Base-by-base conservation (phyloP, 2,113 vertebrate genomes). In the Pithys albifrons region DNA sequence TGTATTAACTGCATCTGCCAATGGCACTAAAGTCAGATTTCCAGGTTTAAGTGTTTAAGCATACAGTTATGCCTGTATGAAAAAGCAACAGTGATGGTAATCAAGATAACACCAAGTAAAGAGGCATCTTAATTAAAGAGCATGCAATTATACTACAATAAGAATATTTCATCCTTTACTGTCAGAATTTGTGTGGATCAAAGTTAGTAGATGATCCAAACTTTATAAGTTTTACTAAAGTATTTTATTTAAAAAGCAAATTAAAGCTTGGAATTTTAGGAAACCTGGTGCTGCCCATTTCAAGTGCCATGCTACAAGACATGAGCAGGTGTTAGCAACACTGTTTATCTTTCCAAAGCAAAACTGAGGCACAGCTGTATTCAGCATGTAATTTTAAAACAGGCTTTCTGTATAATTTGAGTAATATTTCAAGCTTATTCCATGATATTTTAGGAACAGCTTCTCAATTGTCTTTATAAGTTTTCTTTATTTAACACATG, bases 241-340 rank as follows among this genome's bases (percentile, higher is more conserved):
- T 1, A 0, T 95, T 91, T 85, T 43, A 79, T 73, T 88, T n/a
- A 77, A 57, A 94, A 79, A 62, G 46, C 17, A 84, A 78, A 86
- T 54, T 9, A 55, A 33, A 83, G 9, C 33, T 58, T 88, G 51
- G 28, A 29, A 73, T 84, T 87, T 76, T 46, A 77, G 81, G 65
- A 25, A 96, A 69, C 46, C 39, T 43, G 19, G 62, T 66, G 43
- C 91, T 93, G 75, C 91, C 91, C 57, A 71, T 88, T 95, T 90
- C 76, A 87, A 83, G 93, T 97, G 85, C 94, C 86, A 51, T 65
- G 54, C 62, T 94, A 19, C 74, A 79, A 90, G 82, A 71, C 4
- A 2, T 91, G 84, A 96, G 93, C 95, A 95, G 88, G 79, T 96
- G 95, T 84, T 92, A 91, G 91, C 52, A 85, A 28, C 39, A 51